Percentiles rank a stretch among this genome's conserved stretches.
Evolutionary conservation across 1,140 invertebrate species (phyloP).

Genomic region (Steinernema feltiae): DNA sequence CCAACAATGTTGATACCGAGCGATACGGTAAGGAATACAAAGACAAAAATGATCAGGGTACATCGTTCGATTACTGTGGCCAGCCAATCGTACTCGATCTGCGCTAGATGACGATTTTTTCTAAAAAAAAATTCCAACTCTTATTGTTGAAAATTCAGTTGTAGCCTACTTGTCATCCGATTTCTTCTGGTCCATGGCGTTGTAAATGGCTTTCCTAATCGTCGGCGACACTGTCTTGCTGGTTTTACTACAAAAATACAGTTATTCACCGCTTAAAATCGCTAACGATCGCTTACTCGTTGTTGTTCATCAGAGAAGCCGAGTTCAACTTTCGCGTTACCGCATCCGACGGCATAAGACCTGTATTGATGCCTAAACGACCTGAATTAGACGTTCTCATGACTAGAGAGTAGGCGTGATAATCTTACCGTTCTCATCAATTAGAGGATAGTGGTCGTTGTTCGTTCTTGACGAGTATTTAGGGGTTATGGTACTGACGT

Average conservation of each 20-base stretch:
- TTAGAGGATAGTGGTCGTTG: neutral
- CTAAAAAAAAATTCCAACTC: neutral
- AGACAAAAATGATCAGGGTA: slow-evolving; percentile 48
- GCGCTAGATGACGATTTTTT: slow-evolving; percentile 42
- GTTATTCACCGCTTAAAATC: neutral
- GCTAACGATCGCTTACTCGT: neutral
- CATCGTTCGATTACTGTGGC: slow-evolving; percentile 50
- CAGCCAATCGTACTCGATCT: slow-evolving; percentile 52
- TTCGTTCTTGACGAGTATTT: neutral
- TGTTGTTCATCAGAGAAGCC: neutral
- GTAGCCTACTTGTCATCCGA: neutral
- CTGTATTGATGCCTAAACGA: neutral
- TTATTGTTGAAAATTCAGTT: neutral
- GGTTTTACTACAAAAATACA: neutral
- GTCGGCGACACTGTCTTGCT: neutral
- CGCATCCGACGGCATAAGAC: neutral
- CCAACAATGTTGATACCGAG: slow-evolving; percentile 48
- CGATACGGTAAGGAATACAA: slow-evolving; percentile 41
- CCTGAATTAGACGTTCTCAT: neutral
- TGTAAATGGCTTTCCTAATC: slow-evolving; percentile 11
- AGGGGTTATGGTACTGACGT: neutral
- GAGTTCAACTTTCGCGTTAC: neutral
- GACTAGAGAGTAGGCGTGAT: no score
- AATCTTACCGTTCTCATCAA: neutral
- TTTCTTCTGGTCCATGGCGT: slow-evolving; percentile 8